Conservation (phyloP, 1,140 invertebrate genomes). For the Drosophila bocqueti region DNA sequence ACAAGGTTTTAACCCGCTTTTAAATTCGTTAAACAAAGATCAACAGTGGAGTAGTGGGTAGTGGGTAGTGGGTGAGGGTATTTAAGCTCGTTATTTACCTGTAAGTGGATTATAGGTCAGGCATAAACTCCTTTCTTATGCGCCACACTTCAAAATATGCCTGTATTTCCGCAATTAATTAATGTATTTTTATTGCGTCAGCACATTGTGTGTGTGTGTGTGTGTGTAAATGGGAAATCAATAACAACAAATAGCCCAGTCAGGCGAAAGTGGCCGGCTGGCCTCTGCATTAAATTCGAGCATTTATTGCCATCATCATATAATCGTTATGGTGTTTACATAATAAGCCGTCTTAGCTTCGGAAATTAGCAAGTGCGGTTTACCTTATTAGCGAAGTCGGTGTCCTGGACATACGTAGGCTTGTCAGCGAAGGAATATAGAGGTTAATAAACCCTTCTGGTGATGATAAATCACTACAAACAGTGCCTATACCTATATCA, state of each 20-base stretch:
- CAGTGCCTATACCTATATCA: background rate
- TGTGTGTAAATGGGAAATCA: conserved; percentile 10
- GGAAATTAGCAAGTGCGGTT: background rate
- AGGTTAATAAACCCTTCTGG: too few species aligned
- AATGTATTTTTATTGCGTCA: conserved; percentile 17
- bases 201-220: background rate
- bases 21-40: conserved; percentile 9
- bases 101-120: conserved; percentile 15
- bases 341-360: conserved; percentile 3
- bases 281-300: background rate
- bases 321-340: background rate
- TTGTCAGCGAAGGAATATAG: background rate
- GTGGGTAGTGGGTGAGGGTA: background rate
- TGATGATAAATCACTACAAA: background rate
- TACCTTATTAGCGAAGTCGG: background rate
- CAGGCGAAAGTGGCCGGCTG: background rate
- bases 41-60: background rate
- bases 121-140: conserved; percentile 13
- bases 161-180: conserved; percentile 5
- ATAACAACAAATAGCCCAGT: background rate
- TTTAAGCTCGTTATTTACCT: conserved; percentile 13
- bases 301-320: background rate
- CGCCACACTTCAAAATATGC: conserved; percentile 1
- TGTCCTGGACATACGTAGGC: background rate
- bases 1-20: background rate